phyloP scores from a whole-genome alignment of 2,113 vertebrate species.

The Trachemys scripta region DNA sequence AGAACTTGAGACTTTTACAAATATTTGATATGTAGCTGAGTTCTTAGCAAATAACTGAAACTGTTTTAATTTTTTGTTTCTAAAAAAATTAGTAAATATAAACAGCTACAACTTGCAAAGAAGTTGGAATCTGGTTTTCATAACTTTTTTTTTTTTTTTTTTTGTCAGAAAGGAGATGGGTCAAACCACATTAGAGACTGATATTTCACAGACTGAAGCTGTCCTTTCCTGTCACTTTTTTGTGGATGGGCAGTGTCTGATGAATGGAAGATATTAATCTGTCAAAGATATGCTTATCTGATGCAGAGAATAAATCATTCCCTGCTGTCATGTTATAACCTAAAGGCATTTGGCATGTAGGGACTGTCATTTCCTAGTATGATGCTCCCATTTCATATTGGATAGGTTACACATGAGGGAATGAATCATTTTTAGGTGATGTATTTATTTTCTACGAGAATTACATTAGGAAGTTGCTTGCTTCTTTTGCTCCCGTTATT shows the following conservation, averaged over 20 bases:
- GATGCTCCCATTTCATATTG: background rate
- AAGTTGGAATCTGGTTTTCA: background rate
- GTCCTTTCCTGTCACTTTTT: conserved; percentile 19
- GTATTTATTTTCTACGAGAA: conserved; percentile 24
- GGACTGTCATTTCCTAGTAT: conserved; percentile 49
- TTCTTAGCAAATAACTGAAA: background rate
- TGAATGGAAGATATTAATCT: conserved; percentile 32
- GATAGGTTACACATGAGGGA: conserved; percentile 14
- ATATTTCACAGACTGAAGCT: conserved; percentile 27
- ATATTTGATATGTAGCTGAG: accelerated
- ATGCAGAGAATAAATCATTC: conserved; percentile 30
- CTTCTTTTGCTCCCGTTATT: background rate
- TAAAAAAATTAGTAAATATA: background rate
- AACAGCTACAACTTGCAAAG: background rate
- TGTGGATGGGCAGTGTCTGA: conserved; percentile 27
- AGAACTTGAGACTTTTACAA: background rate
- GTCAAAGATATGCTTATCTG: conserved; percentile 41
- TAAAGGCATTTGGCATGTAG: conserved; percentile 44
- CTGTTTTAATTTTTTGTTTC: background rate
- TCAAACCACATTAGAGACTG: background rate
- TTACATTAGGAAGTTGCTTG: background rate
- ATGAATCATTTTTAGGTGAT: conserved; percentile 23
- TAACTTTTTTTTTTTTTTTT: background rate
- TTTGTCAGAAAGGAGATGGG: background rate
- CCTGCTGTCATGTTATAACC: conserved; percentile 35